Percentiles rank a stretch among this genome's conserved stretches.
Evolutionary conservation across 2,888 invertebrate species (phyloP).

Genomic region (Malacosoma neustria): DNA sequence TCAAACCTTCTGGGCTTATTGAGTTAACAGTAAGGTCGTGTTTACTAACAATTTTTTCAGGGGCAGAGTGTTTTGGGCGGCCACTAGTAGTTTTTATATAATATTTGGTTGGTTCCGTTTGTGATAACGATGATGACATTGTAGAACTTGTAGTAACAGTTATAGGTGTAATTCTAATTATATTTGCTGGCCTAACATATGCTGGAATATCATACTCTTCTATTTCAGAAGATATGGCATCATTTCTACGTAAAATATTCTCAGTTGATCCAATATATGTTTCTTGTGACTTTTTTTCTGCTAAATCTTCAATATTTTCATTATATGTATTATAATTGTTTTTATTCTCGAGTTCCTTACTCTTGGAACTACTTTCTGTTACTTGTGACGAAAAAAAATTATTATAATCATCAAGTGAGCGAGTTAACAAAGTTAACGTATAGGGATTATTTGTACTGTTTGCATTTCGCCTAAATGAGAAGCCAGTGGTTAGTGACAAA

Average conservation of each 20-base stretch:
- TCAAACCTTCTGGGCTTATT: conserved; percentile 30
- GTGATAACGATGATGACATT: conserved; percentile 22
- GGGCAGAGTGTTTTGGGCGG: conserved; percentile 38
- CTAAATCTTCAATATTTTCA: conserved; percentile 23
- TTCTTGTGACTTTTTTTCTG: not conserved
- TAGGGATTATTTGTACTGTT: conserved; percentile 59
- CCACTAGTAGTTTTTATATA: conserved; percentile 46
- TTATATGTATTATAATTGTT: conserved; percentile 32
- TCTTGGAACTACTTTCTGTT: conserved; percentile 7
- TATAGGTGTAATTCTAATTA: conserved; percentile 16
- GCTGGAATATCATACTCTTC: conserved; percentile 38
- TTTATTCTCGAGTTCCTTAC: conserved; percentile 23
- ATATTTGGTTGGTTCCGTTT: conserved; percentile 37
- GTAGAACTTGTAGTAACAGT: conserved; percentile 18
- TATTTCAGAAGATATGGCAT: conserved; percentile 24
- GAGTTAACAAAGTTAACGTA: conserved; percentile 56
- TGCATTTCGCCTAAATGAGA: conserved; percentile 57
- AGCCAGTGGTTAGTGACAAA: conserved; percentile 63
- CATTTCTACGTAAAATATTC: conserved; percentile 29
- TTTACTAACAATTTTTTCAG: conserved; percentile 18
- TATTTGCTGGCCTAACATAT: conserved; percentile 25
- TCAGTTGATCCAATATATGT: conserved; percentile 15
- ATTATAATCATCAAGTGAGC: conserved; percentile 43
- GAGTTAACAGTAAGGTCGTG: conserved; percentile 36
- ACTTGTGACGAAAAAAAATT: conserved; percentile 14